phyloP scores from a whole-genome alignment of 2,797 vertebrate species.

The Cottoperca gobio region DNA sequence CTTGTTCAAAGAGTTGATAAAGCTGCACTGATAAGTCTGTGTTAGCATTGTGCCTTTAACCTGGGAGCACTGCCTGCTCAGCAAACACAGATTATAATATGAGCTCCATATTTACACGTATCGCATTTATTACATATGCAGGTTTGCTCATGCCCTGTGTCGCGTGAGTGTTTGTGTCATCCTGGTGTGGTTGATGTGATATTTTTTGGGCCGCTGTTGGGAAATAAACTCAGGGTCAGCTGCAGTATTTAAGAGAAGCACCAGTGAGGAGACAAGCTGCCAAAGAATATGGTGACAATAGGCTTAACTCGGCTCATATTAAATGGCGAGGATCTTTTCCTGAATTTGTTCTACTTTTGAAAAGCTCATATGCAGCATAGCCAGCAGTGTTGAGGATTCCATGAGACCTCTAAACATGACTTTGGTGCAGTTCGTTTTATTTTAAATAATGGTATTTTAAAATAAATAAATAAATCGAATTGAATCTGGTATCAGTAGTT shows the following conservation, averaged over 20 bases:
- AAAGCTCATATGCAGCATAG: not conserved
- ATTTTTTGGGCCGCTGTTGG: not conserved
- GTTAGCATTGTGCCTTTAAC: slow-evolving; percentile 32
- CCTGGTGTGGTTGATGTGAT: not conserved
- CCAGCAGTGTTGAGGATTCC: not conserved
- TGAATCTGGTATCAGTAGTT: not conserved
- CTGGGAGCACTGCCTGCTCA: slow-evolving; percentile 14
- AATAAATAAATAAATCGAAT: not conserved
- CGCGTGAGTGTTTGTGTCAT: not conserved
- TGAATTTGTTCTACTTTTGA: not conserved
- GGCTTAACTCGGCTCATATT: not conserved
- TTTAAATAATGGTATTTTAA: not conserved
- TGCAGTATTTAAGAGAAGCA: slow-evolving; percentile 3
- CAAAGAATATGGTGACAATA: not conserved
- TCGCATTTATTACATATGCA: not conserved
- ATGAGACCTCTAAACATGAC: not conserved
- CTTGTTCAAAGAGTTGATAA: slow-evolving; percentile 70
- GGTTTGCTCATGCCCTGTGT: not conserved
- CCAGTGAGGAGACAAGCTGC: not conserved
- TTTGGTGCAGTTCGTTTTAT: not conserved
- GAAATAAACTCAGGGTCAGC: not conserved
- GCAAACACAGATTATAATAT: slow-evolving; percentile 48
- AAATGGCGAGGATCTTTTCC: not conserved
- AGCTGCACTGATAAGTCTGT: slow-evolving; percentile 66
- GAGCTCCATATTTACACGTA: slow-evolving; percentile 17